Conservation (phyloP, 2,797 vertebrate species). For the Protonibea diacanthus region DNA sequence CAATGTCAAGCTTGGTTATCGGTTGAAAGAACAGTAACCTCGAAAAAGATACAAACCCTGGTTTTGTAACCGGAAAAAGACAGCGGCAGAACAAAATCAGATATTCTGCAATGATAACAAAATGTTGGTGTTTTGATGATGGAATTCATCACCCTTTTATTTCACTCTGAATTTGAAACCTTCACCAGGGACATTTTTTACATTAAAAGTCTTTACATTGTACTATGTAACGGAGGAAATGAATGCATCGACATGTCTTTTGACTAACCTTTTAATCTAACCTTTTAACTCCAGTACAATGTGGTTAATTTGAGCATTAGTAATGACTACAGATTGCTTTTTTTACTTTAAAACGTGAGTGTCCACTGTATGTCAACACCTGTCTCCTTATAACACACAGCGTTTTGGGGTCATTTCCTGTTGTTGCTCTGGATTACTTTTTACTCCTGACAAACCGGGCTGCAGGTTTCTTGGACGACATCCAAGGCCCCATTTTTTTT, state of each 20-base stretch:
- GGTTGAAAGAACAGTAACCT: constrained; percentile 14
- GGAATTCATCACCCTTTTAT: not conserved
- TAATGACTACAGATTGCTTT: not conserved
- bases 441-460: constrained; percentile 33
- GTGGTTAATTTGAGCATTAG: not conserved
- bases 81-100: constrained; percentile 8
- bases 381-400: constrained; percentile 39
- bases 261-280: not conserved
- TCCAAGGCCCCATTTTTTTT: constrained; percentile 27
- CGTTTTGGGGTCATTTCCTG: constrained; percentile 43
- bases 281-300: not conserved
- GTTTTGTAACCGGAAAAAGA: constrained; percentile 18
- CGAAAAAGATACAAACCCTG: not conserved
- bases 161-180: not conserved
- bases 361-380: constrained; percentile 42
- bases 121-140: not conserved
- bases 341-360: not conserved
- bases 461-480: constrained; percentile 45
- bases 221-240: too few relatives aligned
- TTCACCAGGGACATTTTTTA: not conserved
- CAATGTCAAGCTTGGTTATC: constrained; percentile 14
- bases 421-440: constrained; percentile 48
- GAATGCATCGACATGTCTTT: too few relatives aligned
- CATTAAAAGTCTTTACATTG: not conserved
- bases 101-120: constrained; percentile 7